Conservation (phyloP, 2,113 vertebrate species). For the Serinus canaria region DNA sequence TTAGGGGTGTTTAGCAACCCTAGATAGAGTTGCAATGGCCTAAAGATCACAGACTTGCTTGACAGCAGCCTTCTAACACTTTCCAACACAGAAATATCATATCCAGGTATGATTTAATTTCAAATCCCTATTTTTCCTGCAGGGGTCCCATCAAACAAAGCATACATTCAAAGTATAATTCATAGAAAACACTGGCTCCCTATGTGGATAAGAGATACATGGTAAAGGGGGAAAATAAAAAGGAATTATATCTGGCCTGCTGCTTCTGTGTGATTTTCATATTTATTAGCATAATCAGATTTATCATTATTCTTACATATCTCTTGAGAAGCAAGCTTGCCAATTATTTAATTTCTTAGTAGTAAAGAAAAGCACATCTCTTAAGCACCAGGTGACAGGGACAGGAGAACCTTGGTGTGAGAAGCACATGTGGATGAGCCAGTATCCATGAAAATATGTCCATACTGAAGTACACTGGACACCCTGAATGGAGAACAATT, state of each 20-base stretch:
- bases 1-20: background rate
- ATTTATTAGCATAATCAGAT: conserved; percentile 11
- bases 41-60: background rate
- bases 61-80: background rate
- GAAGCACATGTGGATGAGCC: background rate
- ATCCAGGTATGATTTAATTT: background rate
- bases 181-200: background rate
- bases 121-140: conserved; percentile 5
- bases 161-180: background rate
- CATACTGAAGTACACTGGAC: background rate
- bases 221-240: conserved; percentile 17
- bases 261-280: background rate
- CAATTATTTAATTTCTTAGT: background rate
- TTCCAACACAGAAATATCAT: background rate
- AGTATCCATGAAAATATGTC: background rate
- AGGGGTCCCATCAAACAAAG: background rate
- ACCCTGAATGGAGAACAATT: background rate
- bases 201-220: background rate
- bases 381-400: background rate
- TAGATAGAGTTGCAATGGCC: background rate
- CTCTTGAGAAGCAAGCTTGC: background rate
- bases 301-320: background rate
- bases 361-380: background rate
- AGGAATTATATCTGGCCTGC: background rate
- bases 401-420: background rate